Evolutionary conservation across 1,140 invertebrate species (phyloP).

Genomic region (Solen grandis): DNA sequence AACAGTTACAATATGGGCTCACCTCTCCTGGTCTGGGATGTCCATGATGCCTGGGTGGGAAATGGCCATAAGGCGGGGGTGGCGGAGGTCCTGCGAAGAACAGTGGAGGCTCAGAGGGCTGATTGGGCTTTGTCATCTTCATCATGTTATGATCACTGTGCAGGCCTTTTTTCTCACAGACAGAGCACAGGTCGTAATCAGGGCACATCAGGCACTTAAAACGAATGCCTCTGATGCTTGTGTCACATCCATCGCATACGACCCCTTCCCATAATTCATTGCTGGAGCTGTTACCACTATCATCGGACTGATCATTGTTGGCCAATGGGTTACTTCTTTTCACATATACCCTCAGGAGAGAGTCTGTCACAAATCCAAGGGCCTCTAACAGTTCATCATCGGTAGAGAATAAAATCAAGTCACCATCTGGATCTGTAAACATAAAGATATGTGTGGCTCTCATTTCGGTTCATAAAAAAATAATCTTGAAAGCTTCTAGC

Average conservation of each 20-base stretch:
- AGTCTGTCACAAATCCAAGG: constrained; percentile 42
- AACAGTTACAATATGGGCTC: too few species aligned
- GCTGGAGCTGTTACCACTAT: constrained; percentile 30
- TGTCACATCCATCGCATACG: constrained; percentile 88
- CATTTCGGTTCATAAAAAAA: too few species aligned
- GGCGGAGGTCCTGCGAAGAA: too few species aligned
- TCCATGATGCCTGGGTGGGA: too few species aligned
- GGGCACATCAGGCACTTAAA: constrained; percentile 92
- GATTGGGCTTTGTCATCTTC: constrained; percentile 83
- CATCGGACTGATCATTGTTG: not conserved
- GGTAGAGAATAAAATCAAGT: constrained; percentile 28
- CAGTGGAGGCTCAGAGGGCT: not conserved
- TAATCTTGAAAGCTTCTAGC: too few species aligned
- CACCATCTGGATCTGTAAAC: constrained; percentile 29
- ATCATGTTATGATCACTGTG: constrained; percentile 92
- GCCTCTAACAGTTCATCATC: constrained; percentile 47
- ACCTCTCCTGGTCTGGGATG: too few species aligned
- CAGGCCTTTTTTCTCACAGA: constrained; percentile 86
- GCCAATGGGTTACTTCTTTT: not conserved
- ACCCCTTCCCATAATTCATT: too few species aligned
- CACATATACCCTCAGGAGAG: constrained; percentile 18
- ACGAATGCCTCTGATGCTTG: constrained; percentile 86
- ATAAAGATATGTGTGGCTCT: too few species aligned
- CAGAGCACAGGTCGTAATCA: constrained; percentile 91
- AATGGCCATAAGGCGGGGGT: too few species aligned